These are phyloP conservation scores for Pionites leucogaster DNA, from an alignment of 2,113 vertebrate genomes.

Conservation along the genomic window DNA sequence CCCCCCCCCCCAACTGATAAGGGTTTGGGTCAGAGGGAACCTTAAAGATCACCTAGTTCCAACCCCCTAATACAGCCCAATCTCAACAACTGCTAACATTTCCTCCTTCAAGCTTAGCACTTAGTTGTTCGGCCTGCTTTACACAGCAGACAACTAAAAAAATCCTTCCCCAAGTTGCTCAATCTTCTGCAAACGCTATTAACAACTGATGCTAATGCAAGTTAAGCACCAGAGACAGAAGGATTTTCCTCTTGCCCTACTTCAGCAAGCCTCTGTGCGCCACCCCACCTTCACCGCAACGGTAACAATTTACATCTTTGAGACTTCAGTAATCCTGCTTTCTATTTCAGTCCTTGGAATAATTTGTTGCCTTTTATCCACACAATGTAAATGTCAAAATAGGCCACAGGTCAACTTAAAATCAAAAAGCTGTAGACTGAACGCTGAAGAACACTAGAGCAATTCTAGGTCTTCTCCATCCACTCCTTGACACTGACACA, in stretches of 20 bases:
- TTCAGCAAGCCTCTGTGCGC: neutral
- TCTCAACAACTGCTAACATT: neutral
- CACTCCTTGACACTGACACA: neutral
- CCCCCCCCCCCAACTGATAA: too few species aligned
- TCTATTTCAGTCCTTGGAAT: constrained; percentile 25
- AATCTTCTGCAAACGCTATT: neutral
- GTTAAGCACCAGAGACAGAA: neutral
- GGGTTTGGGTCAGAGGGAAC: neutral
- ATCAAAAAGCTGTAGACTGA: neutral
- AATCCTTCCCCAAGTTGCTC: neutral
- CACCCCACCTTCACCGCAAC: neutral
- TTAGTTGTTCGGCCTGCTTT: neutral
- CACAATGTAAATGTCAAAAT: neutral
- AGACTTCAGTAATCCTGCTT: neutral
- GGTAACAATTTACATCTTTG: neutral
- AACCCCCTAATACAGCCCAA: neutral
- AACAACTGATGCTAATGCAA: neutral
- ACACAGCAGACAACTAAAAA: neutral
- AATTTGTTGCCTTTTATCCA: constrained; percentile 5
- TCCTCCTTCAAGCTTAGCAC: neutral
- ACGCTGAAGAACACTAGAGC: neutral
- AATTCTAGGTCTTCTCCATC: neutral
- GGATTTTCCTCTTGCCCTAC: neutral
- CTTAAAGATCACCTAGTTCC: neutral
- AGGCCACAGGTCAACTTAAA: neutral